Percentiles rank a stretch among this genome's conserved stretches.
phyloP scores from a whole-genome alignment of 1,140 invertebrate species.

The Meloidogyne hapla region DNA sequence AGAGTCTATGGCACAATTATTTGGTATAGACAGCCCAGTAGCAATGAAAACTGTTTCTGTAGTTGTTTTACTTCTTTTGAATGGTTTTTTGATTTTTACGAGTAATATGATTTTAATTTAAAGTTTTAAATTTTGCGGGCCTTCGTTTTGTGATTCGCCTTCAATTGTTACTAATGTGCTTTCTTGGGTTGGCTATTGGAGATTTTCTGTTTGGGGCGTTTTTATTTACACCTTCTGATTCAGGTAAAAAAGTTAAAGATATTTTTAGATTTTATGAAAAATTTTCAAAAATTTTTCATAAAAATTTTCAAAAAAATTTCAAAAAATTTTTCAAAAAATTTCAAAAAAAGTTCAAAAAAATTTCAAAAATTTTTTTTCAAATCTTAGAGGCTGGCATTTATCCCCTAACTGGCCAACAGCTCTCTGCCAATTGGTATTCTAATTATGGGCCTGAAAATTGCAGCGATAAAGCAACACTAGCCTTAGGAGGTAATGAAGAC shows the following conservation, averaged over 20 bases:
- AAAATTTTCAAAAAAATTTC: constrained; percentile 44
- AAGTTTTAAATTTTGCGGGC: constrained; percentile 81
- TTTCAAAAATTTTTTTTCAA: constrained; percentile 34
- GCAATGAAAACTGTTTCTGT: constrained; percentile 78
- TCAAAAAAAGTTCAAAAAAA: constrained; percentile 26
- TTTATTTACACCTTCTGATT: constrained; percentile 67
- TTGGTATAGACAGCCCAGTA: constrained; percentile 71
- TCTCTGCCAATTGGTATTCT: constrained; percentile 79
- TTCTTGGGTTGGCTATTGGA: constrained; percentile 79
- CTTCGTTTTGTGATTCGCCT: constrained; percentile 90
- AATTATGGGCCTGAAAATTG: constrained; percentile 75
- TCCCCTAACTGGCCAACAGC: constrained; percentile 78
- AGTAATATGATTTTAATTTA: background rate
- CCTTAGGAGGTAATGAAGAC: background rate
- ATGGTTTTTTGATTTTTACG: constrained; percentile 63
- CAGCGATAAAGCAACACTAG: background rate
- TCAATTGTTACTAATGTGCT: constrained; percentile 79
- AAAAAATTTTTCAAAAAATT: background rate
- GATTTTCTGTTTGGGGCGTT: constrained; percentile 87
- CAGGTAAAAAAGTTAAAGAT: background rate
- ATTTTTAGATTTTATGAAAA: constrained; percentile 44
- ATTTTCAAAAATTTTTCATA: background rate
- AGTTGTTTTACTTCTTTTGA: constrained; percentile 77
- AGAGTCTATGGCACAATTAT: constrained; percentile 83
- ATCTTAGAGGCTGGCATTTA: constrained; percentile 77